Evolutionary conservation across 2,113 vertebrate genomes (phyloP), one percentile per base, ranked within the genome.

Genomic region (Callionymus lyra): DNA sequence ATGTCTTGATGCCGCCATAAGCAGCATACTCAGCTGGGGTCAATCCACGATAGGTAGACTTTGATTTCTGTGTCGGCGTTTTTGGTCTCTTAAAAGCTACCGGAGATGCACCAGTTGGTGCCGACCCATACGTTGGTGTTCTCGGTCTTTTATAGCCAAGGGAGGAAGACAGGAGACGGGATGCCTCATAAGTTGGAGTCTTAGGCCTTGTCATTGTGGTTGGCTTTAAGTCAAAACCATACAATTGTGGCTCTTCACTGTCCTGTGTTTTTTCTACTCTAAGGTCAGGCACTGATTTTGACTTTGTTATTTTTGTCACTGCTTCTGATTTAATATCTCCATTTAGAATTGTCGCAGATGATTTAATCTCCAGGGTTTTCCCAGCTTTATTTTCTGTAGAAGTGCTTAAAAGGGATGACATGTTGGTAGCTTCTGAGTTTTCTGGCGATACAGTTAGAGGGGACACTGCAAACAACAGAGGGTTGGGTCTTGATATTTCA

Each of bases 401-500:
- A 49, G 32, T 44, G 10, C 9, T 58, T 1, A 33, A 16, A 17
- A 45, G 13, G 39, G 63, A 49, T 52, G 54, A 43, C 6, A 41
- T 62, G 33, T 72, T 58, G 35, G 77, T 56, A 2, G 70, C 65
- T 64, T 43, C 67, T 32, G 76, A 68, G 54, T 54, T 77, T 43
- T 78, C 78, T 43, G 59, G 47, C 51, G 84, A 77, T 12, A 72
- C 67, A 44, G 72, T 72, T 2, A 79, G 63, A n/a, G 80, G 71
- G 9, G 80, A 76, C 11, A 84, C 81, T 3, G 80, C 76, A 74
- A 84, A 85, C 65, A 84, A 57, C 10, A 83, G 78, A 53, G 83
- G 83, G 56, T 86, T 84, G 16, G 83, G 44, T 70, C 57, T 81
- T 50, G 85, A 85, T 50, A 85, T 59, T 70, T 86, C 82, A 71